Evolutionary conservation across 2,888 invertebrate species (phyloP), one percentile per base, ranked within the genome.

Genomic region (Nebria salina): DNA sequence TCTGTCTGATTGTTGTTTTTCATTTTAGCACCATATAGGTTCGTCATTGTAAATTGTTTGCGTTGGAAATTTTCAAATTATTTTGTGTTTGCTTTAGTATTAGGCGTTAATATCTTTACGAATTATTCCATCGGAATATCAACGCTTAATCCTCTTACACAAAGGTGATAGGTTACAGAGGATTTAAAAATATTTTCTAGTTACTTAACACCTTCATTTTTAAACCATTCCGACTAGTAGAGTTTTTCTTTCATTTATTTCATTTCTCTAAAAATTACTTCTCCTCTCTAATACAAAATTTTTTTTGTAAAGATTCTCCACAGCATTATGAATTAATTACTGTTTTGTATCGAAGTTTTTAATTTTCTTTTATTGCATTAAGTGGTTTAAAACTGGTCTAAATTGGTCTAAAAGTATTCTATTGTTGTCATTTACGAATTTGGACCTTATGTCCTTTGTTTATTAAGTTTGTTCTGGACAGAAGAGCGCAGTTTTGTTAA

Each of bases 1-100:
- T 25, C 66, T n/a, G 25, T 8, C 34, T 70, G 70, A 70, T 70
- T 70, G 70, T 70, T 70, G 70, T 70, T 70, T 54, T 20, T 70
- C 11, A 70, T 70, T 70, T 25, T 15, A 70, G 26, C 13, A 26
- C 70, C 34, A 54, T 54, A 54, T 54, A 54, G 54, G 54, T 6
- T 13, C 8, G 54, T 54, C 54, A 54, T 54, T 54, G 54, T 54
- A 54, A 54, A 54, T 54, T 54, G 54, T 54, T 54, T 54, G 7
- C 26, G 75, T 64, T n/a, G 20, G 20, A 54, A 3, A 54, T 54
- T 54, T 54, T 54, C 54, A 11, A 54, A 54, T 54, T 54, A 54
- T 54, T 54, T 54, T 54, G 6, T 54, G 54, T 54, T 54, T 54
- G 54, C 7, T 54, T 54, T 54, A 6, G 54, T 54, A 54, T 54